These are phyloP conservation scores for Chloroceryle aenea DNA, from an alignment of 2,113 vertebrate species.

Conservation along the genomic window DNA sequence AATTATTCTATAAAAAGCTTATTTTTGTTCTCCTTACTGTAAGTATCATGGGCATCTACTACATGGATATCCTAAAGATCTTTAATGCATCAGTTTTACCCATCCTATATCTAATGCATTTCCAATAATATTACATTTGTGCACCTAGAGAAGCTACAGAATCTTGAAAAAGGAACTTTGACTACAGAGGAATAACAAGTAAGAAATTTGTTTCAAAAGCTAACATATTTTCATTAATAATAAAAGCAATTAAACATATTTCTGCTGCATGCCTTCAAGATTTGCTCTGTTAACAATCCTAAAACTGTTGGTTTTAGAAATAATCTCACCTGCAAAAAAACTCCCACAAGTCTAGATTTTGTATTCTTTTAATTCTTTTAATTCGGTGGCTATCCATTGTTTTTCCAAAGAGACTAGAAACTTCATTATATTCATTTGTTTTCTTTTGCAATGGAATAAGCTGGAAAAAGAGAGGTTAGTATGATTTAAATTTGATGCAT, in stretches of 20 bases:
- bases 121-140: background rate
- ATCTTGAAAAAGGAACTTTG: background rate
- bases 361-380: constrained; percentile 93
- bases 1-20: background rate
- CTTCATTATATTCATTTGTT: constrained; percentile 94
- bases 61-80: background rate
- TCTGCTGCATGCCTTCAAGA: background rate
- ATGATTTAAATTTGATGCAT: background rate
- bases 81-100: background rate
- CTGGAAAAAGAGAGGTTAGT: constrained; percentile 71
- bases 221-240: background rate
- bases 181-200: background rate
- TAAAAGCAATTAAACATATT: background rate
- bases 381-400: constrained; percentile 90
- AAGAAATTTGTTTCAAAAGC: background rate
- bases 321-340: constrained; percentile 93
- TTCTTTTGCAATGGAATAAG: constrained; percentile 85
- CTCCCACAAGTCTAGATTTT: constrained; percentile 97
- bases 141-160: background rate
- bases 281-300: background rate
- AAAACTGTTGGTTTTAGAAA: constrained; percentile 43
- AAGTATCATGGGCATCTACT: background rate
- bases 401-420: constrained; percentile 89
- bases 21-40: background rate
- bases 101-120: background rate